Evolutionary conservation across 2,888 invertebrate species (phyloP), one percentile per base, ranked within the genome.

Genomic region (Cheilosia soror): DNA sequence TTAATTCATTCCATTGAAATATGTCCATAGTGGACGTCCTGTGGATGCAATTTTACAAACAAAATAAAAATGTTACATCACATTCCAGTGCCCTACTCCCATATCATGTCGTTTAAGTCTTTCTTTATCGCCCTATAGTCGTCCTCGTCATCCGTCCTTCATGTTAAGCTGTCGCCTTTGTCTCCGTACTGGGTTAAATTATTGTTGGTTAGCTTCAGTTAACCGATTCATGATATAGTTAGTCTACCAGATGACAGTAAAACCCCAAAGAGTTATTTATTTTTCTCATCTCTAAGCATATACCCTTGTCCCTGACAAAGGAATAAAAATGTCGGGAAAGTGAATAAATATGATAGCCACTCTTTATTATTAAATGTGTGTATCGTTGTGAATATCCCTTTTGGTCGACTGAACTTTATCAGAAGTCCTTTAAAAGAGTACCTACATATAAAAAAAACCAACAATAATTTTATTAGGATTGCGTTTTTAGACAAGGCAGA

Each of bases 321-420:
- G 20, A 37, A 11, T 11, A 60, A 60, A 37, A 44, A 47, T 11
- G 25, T 51, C 29, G 5, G 9, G 7, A 44, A 73, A 75, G 65
- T 65, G 55, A 65, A 65, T 65, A 75, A 75, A 75, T 65, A 75
- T 75, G 63, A 75, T 75, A 20, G 65, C 63, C 75, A 75, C 75
- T 75, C 65, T 57, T 65, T 75, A 47, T 65, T 65, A 75, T 75
- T 75, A 65, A 75, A 63, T 63, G 62, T 33, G 62, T 33, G 55
- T 65, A 65, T 37, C 37, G 44, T 63, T 63, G 62, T 42, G 63
- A 73, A 55, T 55, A 63, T 73, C 72, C 42, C 53, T 73, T 55
- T 47, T 47, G 31, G 13, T 25, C 42, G 29, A 62, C 51, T 62
- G 62, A 72, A 62, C 44, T 71, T 60, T 40, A 69, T 57, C 40